Base-by-base conservation (phyloP, 2,888 invertebrate species). In the Meloe dianella region DNA sequence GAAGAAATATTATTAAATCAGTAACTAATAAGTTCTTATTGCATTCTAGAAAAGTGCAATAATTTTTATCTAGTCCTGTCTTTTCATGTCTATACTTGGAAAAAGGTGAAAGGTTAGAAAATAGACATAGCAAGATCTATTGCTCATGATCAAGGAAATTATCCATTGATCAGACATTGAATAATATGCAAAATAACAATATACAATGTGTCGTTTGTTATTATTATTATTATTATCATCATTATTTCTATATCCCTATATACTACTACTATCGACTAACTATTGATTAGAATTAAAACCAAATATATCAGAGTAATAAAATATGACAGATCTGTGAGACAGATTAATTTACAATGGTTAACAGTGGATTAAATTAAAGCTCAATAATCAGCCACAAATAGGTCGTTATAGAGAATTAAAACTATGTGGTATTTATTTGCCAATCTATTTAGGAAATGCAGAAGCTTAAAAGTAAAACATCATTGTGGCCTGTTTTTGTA, bases 91-190 rank as follows among this genome's bases (percentile, higher is more conserved):
- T 54, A 54, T 54, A 54, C 24, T n/a, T 54, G 54, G 54, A 14
- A 24, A 54, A 54, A 51, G 54, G 54, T 54, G 24, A 54, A 54
- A 54, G 54, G 54, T 54, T 54, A 54, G 5, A 5, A 2, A 27
- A 54, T 27, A 54, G 24, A 24, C 54, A 54, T 27, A 54, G 54
- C 27, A 54, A 24, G 54, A 54, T 54, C 24, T 6, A 54, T 27
- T 54, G 27, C 24, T 27, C 54, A 54, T 54, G 54, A 54, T 27
- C 54, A 54, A 27, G 24, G n/a, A 54, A 54, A 54, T 54, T 27
- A 54, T n/a, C 54, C n/a, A 54, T 54, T 54, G 54, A 54, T 54
- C 14, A 24, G 24, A 27, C 54, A 54, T 54, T 54, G 54, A 54
- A 54, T 54, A 14, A 24, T 54, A 54, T 54, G 24, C 54, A 54